Evolutionary conservation across 2,113 vertebrate genomes (phyloP), one percentile per base, ranked within the genome.

Genomic region (Varanus salvator): DNA sequence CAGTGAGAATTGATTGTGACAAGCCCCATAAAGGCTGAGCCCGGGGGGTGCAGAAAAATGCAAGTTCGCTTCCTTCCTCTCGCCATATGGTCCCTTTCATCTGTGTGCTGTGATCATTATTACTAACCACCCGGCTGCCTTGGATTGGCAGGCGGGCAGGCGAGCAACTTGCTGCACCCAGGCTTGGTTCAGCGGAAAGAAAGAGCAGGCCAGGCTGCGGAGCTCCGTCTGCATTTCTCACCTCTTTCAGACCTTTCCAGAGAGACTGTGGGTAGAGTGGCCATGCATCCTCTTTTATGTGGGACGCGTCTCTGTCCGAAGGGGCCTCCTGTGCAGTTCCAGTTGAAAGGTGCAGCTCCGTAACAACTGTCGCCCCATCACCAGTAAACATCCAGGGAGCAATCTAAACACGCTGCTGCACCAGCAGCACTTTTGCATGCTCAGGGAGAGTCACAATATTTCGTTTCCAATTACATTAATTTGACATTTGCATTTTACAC

Each of bases 31-130:
- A 96, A 96, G 96, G 95, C 95, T 90, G 92, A 93, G 96, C 96
- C 97, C 93, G 38, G 68, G 93, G 96, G 88, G 95, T 89, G 95
- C 87, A 84, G 92, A 89, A 95, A 95, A 95, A 92, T 90, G 92
- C 93, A 94, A 96, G 93, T 95, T 84, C 92, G 84, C 96, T 96
- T 96, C 92, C 94, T 95, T 96, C 95, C 92, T 94, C 93, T 91
- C 93, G 94, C 95, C 97, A 97, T 98, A 97, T 97, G 97, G 94
- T 96, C 93, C 94, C 96, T 95, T 96, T 97, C 96, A 95, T 96
- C 97, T 96, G 92, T 89, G 75, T 94, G 97, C 95, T 23, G 92
- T 82, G 93, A 83, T 95, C 95, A 96, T 95, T 95, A 93, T 95
- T 96, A 95, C 90, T 52, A 95, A 94, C 84, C 94, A 93, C 95